Evolutionary conservation across 2,888 invertebrate genomes (phyloP).

Genomic region (Polydrusus cervinus): DNA sequence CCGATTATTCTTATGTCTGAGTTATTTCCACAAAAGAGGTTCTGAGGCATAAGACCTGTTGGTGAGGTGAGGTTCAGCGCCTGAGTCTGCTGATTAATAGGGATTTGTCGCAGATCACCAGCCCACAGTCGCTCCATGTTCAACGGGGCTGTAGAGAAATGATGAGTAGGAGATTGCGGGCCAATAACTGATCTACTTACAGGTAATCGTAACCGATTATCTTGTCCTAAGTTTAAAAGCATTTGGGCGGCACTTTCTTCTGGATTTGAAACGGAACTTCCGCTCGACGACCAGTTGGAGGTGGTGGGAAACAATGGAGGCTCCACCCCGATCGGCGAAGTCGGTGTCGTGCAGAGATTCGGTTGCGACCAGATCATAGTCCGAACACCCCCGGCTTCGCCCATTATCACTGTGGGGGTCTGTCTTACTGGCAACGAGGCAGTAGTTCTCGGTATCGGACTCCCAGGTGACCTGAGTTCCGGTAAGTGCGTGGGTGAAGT

Average conservation of each 20-base stretch:
- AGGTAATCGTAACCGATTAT: slow-evolving; percentile 61
- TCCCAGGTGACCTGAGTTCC: slow-evolving; percentile 64
- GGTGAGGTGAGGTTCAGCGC: slow-evolving; percentile 84
- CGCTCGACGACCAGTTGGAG: slow-evolving; percentile 66
- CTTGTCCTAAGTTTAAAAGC: slow-evolving; percentile 84
- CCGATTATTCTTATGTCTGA: slow-evolving; percentile 60
- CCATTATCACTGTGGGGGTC: slow-evolving; percentile 93
- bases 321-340: slow-evolving; percentile 62
- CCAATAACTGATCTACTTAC: slow-evolving; percentile 58
- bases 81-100: slow-evolving; percentile 80
- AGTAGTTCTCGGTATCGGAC: slow-evolving; percentile 58
- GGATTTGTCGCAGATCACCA: slow-evolving; percentile 88
- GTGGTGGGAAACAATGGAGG: slow-evolving; percentile 68
- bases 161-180: slow-evolving; percentile 62
- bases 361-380: slow-evolving; percentile 83
- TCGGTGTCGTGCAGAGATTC: slow-evolving; percentile 64
- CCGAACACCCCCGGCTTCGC: slow-evolving; percentile 90
- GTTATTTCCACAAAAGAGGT: slow-evolving; percentile 41
- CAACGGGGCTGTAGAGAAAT: slow-evolving; percentile 77
- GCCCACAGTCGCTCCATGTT: slow-evolving; percentile 96
- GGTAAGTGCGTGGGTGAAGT: slow-evolving; percentile 50
- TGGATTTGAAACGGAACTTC: slow-evolving; percentile 63
- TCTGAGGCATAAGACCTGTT: slow-evolving; percentile 62
- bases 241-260: slow-evolving; percentile 80
- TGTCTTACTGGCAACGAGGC: slow-evolving; percentile 73